A percentile compares a stretch with the other conserved stretches of the same genome.
phyloP scores from a whole-genome alignment of 2,888 invertebrate genomes.

The Oligia fasciuncula region DNA sequence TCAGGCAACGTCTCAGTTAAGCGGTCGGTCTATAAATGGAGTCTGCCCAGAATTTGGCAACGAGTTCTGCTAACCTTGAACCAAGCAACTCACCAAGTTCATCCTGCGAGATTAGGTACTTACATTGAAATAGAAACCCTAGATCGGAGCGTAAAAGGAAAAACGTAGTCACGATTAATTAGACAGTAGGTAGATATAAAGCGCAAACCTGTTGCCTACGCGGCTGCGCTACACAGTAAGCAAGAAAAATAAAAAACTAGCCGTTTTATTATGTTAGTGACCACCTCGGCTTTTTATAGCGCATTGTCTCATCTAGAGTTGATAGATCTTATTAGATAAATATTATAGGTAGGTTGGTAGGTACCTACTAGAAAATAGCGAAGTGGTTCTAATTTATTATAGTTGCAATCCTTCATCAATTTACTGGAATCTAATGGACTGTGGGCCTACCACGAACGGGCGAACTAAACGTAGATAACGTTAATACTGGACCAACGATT shows the following conservation, averaged over 20 bases:
- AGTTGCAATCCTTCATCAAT: conserved; percentile 3
- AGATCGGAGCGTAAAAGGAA: conserved; percentile 32
- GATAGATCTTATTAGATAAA: conserved; percentile 14
- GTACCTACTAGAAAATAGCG: conserved; percentile 6
- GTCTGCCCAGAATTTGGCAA: neutral
- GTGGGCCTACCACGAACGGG: neutral
- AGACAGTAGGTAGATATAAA: conserved; percentile 22
- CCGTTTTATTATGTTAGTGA: conserved; percentile 26
- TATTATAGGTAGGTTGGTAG: neutral
- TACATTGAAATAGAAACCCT: conserved; percentile 18
- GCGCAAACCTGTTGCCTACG: conserved; percentile 44
- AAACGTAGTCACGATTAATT: conserved; percentile 45
- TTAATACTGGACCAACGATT: neutral
- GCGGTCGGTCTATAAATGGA: neutral
- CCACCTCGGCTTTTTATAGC: conserved; percentile 31
- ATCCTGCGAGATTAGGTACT: conserved; percentile 6
- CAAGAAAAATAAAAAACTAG: conserved; percentile 25
- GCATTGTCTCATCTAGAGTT: conserved; percentile 43
- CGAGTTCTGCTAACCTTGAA: conserved; percentile 10
- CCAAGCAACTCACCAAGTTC: neutral
- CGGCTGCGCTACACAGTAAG: conserved; percentile 27
- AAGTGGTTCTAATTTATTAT: conserved; percentile 5
- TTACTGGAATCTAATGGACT: neutral
- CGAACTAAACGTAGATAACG: neutral
- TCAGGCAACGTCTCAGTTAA: too few species aligned